Conservation (phyloP, 2,113 vertebrate species). For the Forbesichthys papilliferus region DNA sequence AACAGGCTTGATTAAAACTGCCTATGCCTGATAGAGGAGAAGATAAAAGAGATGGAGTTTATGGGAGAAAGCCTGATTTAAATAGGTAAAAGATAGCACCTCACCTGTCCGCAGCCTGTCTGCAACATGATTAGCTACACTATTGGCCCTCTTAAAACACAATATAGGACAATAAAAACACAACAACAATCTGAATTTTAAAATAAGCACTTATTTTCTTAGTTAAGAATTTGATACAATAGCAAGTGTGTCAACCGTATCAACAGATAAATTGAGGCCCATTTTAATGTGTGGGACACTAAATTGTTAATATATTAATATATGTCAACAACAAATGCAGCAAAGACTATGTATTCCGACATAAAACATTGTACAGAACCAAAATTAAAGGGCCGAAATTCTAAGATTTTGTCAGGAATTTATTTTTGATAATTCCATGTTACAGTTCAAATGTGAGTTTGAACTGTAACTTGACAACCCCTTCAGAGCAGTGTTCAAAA, state of each 20-base stretch:
- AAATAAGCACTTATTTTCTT: conserved; percentile 13
- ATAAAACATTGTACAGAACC: no score
- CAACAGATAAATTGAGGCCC: no score
- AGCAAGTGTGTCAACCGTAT: not conserved
- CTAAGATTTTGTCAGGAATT: no score
- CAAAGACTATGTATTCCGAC: not conserved
- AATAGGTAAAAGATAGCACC: conserved; percentile 24
- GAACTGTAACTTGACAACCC: no score
- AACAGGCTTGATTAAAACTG: conserved; percentile 55
- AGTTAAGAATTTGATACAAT: no score
- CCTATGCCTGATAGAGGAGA: conserved; percentile 29
- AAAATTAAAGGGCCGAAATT: no score
- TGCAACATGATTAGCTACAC: conserved; percentile 3
- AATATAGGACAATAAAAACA: conserved; percentile 4
- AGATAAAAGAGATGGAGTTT: conserved; percentile 26
- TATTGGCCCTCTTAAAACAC: conserved; percentile 6
- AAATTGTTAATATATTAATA: no score
- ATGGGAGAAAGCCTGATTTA: not conserved
- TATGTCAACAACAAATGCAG: not conserved
- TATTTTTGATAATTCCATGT: no score
- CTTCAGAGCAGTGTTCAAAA: not conserved
- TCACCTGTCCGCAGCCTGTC: not conserved
- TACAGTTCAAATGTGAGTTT: no score
- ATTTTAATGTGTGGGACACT: no score
- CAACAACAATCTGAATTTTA: conserved; percentile 2